phyloP scores from a whole-genome alignment of 30 jellyfish, hydroid and myxozoan species.

The Rhopilema esculentum region DNA sequence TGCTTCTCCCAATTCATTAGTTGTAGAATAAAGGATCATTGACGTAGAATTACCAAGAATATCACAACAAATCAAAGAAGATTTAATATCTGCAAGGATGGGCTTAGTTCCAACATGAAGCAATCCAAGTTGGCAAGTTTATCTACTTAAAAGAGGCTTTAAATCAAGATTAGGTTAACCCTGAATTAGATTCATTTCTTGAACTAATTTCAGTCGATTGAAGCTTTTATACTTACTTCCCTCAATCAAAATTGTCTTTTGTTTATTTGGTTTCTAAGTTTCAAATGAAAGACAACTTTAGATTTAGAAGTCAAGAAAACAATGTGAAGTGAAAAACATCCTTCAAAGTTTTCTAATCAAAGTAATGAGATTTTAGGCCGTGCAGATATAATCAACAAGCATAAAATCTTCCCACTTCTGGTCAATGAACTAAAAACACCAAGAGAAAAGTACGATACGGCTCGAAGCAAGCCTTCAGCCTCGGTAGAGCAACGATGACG shows the following conservation, averaged over 20 bases:
- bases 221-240: background rate
- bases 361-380: background rate
- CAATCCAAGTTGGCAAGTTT: background rate
- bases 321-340: background rate
- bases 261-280: background rate
- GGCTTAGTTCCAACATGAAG: background rate
- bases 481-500: too few relatives aligned
- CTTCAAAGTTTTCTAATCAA: background rate
- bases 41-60: background rate
- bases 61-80: background rate
- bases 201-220: background rate
- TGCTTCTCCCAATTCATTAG: background rate
- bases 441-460: too few relatives aligned
- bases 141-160: background rate
- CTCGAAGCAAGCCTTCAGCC: too few relatives aligned
- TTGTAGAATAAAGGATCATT: background rate
- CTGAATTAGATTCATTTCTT: background rate
- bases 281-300: background rate
- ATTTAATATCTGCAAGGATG: background rate
- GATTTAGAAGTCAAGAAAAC: background rate
- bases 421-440: background rate
- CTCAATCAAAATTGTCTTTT: background rate
- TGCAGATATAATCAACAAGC: too few relatives aligned
- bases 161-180: background rate
- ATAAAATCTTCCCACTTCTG: too few relatives aligned